Percentiles rank a stretch among this genome's conserved stretches.
Conservation (phyloP, 2,797 vertebrate species). For the Sebastes steindachneri region DNA sequence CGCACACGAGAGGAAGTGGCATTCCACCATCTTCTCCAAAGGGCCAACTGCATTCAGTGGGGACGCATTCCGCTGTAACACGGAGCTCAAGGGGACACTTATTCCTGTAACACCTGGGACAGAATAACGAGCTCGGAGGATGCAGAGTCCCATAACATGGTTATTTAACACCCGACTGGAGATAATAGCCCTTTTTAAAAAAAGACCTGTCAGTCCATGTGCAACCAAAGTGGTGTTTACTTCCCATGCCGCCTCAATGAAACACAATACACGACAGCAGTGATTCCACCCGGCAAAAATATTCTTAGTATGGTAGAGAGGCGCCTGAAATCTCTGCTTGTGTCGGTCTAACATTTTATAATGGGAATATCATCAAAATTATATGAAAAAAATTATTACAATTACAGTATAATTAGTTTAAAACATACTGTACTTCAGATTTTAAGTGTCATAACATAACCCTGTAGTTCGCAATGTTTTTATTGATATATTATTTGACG, state of each 20-base stretch:
- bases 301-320: neutral
- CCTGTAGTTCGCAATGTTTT: neutral
- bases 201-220: slow-evolving; percentile 37
- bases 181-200: slow-evolving; percentile 44
- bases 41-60: slow-evolving; percentile 49
- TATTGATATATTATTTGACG: neutral
- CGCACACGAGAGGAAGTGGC: slow-evolving; percentile 59
- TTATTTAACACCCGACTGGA: slow-evolving; percentile 75
- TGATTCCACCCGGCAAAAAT: slow-evolving; percentile 6
- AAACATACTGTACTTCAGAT: neutral
- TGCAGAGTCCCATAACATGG: slow-evolving; percentile 61
- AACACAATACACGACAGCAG: slow-evolving; percentile 36
- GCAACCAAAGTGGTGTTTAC: slow-evolving; percentile 50
- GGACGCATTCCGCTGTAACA: slow-evolving; percentile 58
- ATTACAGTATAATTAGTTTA: neutral
- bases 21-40: slow-evolving; percentile 68
- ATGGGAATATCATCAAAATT: neutral
- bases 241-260: slow-evolving; percentile 18
- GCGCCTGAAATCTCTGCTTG: neutral
- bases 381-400: neutral
- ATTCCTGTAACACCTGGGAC: slow-evolving; percentile 69
- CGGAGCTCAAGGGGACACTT: slow-evolving; percentile 69
- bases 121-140: slow-evolving; percentile 70
- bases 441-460: neutral
- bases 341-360: neutral